Evolutionary conservation across 2,797 vertebrate species (phyloP).

Genomic region (Onychomys arenicola): DNA sequence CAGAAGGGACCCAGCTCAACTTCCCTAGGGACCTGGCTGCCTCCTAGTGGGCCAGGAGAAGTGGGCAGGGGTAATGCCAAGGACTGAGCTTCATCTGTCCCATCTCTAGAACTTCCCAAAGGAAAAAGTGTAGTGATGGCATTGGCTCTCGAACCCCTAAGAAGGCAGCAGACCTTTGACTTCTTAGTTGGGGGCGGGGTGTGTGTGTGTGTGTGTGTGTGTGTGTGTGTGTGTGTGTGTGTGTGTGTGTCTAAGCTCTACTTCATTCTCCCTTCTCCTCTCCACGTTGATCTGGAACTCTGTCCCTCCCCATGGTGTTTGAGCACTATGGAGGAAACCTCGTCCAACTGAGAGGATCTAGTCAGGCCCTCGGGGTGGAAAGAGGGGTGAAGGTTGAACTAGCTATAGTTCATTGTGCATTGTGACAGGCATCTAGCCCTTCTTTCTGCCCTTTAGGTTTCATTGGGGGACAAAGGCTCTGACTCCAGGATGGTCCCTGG

Average conservation of each 20-base stretch:
- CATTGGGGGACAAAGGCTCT: background rate
- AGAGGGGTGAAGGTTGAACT: background rate
- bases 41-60: constrained; percentile 75
- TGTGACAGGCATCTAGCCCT: background rate
- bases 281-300: background rate
- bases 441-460: background rate
- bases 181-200: background rate
- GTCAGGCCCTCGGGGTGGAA: background rate
- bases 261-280: background rate
- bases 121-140: background rate
- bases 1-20: constrained; percentile 85
- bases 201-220: too few relatives aligned
- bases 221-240: too few relatives aligned
- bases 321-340: background rate
- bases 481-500: background rate
- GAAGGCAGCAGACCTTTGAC: background rate
- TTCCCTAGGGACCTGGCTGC: constrained; percentile 86
- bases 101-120: background rate
- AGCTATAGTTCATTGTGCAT: background rate
- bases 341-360: background rate
- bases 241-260: background rate
- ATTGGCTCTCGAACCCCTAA: background rate
- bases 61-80: background rate
- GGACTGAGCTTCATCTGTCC: background rate
- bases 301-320: background rate